A percentile compares a stretch with the other conserved stretches of the same genome.
Evolutionary conservation across 1,140 invertebrate species (phyloP).

Genomic region (Oreohelix idahoensis): DNA sequence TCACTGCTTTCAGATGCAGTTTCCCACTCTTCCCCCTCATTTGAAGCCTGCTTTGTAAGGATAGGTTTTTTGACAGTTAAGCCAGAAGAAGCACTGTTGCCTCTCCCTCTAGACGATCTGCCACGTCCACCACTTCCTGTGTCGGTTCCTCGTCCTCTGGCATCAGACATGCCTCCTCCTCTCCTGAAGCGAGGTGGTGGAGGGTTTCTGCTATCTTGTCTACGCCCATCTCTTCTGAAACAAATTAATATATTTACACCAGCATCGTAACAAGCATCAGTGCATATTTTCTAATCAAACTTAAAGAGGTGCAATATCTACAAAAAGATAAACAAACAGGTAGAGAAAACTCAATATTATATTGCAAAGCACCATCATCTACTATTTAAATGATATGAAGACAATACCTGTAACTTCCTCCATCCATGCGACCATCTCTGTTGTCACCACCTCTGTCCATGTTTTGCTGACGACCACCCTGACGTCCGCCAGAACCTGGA

Average conservation of each 20-base stretch:
- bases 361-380: too few relatives aligned
- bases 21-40: constrained; percentile 78
- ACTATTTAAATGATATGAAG: too few relatives aligned
- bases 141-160: constrained; percentile 53
- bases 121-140: constrained; percentile 55
- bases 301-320: too few relatives aligned
- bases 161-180: constrained; percentile 50
- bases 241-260: neutral
- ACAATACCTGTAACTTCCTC: constrained; percentile 11
- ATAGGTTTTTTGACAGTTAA: constrained; percentile 57
- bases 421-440: constrained; percentile 33
- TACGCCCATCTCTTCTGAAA: constrained; percentile 56
- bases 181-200: constrained; percentile 64
- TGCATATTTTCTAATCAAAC: too few relatives aligned
- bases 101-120: constrained; percentile 61
- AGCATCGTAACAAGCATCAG: too few relatives aligned
- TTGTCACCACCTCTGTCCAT: constrained; percentile 33
- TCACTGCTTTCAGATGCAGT: constrained; percentile 79
- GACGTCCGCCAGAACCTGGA: neutral
- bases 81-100: constrained; percentile 55
- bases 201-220: constrained; percentile 55
- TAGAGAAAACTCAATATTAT: too few relatives aligned
- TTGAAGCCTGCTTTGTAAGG: constrained; percentile 73
- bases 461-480: constrained; percentile 15
- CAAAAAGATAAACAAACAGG: too few relatives aligned